Percentiles rank a stretch among this genome's conserved stretches.
phyloP scores from a whole-genome alignment of 2,797 vertebrate genomes.

The Mareca strepera region DNA sequence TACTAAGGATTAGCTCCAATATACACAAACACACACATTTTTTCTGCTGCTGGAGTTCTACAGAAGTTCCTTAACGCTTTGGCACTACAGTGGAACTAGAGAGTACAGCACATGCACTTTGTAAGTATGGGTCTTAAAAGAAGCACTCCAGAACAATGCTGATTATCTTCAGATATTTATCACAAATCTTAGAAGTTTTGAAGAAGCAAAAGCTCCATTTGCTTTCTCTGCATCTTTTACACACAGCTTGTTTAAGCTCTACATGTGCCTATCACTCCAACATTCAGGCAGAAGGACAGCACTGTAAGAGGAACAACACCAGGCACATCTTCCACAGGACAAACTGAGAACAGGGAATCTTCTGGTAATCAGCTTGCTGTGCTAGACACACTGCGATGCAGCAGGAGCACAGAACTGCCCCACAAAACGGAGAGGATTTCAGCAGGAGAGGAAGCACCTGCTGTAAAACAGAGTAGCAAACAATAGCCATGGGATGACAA shows the following conservation, averaged over 20 bases:
- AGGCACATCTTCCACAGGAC: not conserved
- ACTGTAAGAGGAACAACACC: not conserved
- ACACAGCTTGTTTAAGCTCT: not conserved
- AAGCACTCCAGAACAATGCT: not conserved
- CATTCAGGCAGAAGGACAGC: fast-evolving
- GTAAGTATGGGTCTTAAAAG: not conserved
- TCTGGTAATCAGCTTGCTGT: not conserved
- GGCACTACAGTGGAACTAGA: not conserved
- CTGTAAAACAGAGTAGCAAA: not conserved
- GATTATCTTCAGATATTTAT: not conserved
- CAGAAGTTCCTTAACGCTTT: not conserved
- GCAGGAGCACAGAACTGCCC: not conserved
- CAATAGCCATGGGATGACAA: not conserved
- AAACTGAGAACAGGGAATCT: fast-evolving
- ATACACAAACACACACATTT: slow-evolving; percentile 27
- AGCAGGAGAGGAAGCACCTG: not conserved
- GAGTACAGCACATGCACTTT: not conserved
- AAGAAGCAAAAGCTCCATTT: not conserved
- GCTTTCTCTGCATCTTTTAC: not conserved
- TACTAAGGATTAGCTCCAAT: slow-evolving; percentile 66
- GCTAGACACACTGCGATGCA: not conserved
- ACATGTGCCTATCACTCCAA: not conserved
- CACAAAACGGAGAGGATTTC: not conserved
- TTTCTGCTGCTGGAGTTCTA: not conserved
- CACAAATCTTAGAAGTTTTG: fast-evolving